A percentile compares a stretch with the other conserved stretches of the same genome.
Evolutionary conservation across 2,113 vertebrate species (phyloP).

Genomic region (Rhabdornis inornatus): DNA sequence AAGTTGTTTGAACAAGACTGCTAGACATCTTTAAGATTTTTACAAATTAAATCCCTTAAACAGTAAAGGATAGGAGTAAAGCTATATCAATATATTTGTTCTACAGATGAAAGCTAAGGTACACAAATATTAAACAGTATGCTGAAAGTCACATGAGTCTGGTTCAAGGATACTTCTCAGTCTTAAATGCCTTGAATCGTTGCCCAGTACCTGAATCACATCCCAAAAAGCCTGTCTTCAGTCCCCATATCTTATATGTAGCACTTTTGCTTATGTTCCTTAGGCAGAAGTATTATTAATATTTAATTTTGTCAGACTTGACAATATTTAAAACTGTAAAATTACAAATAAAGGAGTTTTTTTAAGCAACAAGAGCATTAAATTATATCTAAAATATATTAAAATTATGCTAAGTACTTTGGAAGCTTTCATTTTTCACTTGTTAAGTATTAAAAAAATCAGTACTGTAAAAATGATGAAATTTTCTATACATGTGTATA

Average conservation of each 20-base stretch:
- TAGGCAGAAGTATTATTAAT: neutral
- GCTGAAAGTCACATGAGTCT: neutral
- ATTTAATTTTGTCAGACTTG: neutral
- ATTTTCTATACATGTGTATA: neutral
- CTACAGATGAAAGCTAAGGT: neutral
- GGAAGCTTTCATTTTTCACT: neutral
- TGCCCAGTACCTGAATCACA: neutral
- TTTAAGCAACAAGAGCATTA: neutral
- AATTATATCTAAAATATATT: neutral
- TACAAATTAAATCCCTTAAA: neutral
- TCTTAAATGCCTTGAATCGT: neutral
- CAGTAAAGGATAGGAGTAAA: neutral
- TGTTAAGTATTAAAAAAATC: neutral
- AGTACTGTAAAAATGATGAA: neutral
- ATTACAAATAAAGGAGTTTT: neutral
- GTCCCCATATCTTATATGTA: neutral
- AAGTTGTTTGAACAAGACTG: constrained; percentile 22
- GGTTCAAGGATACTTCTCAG: neutral
- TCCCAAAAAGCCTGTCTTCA: neutral
- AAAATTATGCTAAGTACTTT: neutral
- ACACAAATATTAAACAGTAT: neutral
- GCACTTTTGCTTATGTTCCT: neutral
- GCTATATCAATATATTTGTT: neutral
- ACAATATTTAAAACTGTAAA: neutral
- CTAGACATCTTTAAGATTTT: neutral